Conservation (phyloP, 2,113 vertebrate species). For the Forbesichthys papilliferus region DNA sequence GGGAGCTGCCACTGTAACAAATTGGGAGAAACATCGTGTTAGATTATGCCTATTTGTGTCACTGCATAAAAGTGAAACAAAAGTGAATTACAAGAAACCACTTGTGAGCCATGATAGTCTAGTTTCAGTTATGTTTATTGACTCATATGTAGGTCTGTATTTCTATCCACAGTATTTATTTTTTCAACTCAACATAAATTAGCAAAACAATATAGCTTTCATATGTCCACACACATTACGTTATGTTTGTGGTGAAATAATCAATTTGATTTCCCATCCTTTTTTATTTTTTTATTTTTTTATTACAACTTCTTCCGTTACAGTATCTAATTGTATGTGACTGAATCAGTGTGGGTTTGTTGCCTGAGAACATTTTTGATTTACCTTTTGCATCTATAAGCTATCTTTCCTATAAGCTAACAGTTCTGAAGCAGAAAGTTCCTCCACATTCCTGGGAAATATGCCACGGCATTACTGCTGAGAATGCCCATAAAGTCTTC, state of each 20-base stretch:
- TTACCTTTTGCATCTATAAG: conserved; percentile 23
- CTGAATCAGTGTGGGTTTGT: conserved; percentile 15
- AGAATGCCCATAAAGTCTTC: conserved; percentile 21
- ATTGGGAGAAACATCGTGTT: conserved; percentile 54
- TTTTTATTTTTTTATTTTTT: neutral
- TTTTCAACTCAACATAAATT: too few species aligned
- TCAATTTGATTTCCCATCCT: neutral
- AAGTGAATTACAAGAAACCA: conserved; percentile 7
- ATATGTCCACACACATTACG: too few species aligned
- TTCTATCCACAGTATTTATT: too few species aligned
- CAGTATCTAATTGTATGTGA: too few species aligned
- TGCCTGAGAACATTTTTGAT: conserved; percentile 45
- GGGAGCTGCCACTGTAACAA: conserved; percentile 36
- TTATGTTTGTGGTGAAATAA: too few species aligned
- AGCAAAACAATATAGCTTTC: too few species aligned
- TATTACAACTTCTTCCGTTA: neutral
- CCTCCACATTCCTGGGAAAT: too few species aligned
- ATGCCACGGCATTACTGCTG: conserved; percentile 12
- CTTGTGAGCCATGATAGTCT: conserved; percentile 41
- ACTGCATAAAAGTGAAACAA: neutral
- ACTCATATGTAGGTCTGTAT: neutral
- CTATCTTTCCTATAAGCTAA: conserved; percentile 14
- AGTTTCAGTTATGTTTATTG: conserved; percentile 14
- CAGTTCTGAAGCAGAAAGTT: neutral
- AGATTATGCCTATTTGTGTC: conserved; percentile 7